Percentiles rank a stretch among this genome's conserved stretches.
phyloP scores from a whole-genome alignment of 2,888 invertebrate species.

The Alloscopus bannaensis region DNA sequence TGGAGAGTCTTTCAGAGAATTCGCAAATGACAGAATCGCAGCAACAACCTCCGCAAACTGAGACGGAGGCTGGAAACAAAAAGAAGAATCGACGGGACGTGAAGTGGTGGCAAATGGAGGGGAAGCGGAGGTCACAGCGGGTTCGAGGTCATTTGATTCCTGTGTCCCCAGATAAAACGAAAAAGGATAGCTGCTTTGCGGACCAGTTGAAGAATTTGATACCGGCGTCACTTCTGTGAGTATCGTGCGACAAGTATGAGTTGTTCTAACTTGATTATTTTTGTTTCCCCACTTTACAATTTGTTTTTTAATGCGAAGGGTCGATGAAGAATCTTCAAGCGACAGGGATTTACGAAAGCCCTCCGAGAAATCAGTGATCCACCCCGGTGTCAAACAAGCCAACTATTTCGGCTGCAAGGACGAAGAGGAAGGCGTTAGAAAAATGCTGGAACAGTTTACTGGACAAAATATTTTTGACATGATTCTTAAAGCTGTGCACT shows the following conservation, averaged over 20 bases:
- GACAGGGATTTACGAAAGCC: constrained; percentile 45
- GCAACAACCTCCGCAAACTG: constrained; percentile 19
- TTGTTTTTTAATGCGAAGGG: constrained; percentile 13
- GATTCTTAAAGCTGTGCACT: constrained; percentile 79
- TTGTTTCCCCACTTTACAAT: background rate
- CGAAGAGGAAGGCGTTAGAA: constrained; percentile 81
- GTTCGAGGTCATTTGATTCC: constrained; percentile 70
- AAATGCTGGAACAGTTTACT: constrained; percentile 78
- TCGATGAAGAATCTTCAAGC: constrained; percentile 35
- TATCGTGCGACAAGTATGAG: constrained; percentile 20
- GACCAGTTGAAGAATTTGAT: constrained; percentile 83
- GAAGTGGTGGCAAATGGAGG: constrained; percentile 73
- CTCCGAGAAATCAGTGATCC: constrained; percentile 31
- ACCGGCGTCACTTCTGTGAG: constrained; percentile 79
- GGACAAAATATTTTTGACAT: constrained; percentile 76
- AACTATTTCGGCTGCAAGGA: constrained; percentile 82
- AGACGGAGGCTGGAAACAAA: constrained; percentile 43
- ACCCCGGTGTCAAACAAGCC: constrained; percentile 73
- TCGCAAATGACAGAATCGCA: constrained; percentile 30
- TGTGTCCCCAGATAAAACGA: constrained; percentile 75
- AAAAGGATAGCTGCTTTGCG: constrained; percentile 79
- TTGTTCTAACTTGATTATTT: background rate
- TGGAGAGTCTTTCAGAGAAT: constrained; percentile 31
- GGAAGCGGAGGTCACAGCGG: constrained; percentile 71
- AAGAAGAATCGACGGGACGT: constrained; percentile 68